Conservation (phyloP, 2,113 vertebrate genomes). For the Osmerus mordax region DNA sequence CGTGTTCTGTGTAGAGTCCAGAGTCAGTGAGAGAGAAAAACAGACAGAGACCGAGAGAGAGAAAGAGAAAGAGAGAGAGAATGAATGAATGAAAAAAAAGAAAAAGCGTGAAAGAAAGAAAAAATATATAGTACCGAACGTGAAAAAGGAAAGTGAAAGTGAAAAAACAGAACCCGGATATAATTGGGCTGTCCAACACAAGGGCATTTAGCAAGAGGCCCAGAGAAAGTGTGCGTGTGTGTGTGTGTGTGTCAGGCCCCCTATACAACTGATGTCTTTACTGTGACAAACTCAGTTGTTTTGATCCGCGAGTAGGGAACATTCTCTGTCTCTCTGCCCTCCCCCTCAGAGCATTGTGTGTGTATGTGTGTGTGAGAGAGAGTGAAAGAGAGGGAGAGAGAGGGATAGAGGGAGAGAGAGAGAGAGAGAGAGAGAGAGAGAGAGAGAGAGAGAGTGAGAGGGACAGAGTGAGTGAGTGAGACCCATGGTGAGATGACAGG, state of each 20-base stretch:
- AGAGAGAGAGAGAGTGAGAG: neutral
- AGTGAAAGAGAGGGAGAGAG: neutral
- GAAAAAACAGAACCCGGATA: slow-evolving; percentile 46
- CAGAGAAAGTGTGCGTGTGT: slow-evolving; percentile 45
- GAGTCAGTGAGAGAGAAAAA: slow-evolving; percentile 2
- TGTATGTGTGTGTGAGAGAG: slow-evolving; percentile 29
- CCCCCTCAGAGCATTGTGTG: slow-evolving; percentile 53
- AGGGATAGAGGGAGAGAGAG: slow-evolving; percentile 19
- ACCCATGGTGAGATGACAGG: slow-evolving; percentile 68
- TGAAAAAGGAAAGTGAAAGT: slow-evolving; percentile 24
- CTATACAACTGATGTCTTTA: slow-evolving; percentile 73
- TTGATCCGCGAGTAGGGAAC: slow-evolving; percentile 87
- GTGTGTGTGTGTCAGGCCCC: slow-evolving; percentile 9
- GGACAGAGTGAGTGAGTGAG: neutral
- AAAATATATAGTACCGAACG: slow-evolving; percentile 36
- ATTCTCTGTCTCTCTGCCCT: slow-evolving; percentile 72
- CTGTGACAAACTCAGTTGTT: slow-evolving; percentile 79
- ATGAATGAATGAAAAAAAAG: slow-evolving; percentile 13
- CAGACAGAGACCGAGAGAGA: neutral
- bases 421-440: too few species aligned
- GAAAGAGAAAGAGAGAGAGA: slow-evolving; percentile 26
- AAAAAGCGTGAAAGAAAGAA: slow-evolving; percentile 34
- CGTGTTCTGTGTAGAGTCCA: neutral
- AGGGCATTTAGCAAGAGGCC: slow-evolving; percentile 69
- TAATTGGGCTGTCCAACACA: slow-evolving; percentile 74